Evolutionary conservation across 2,113 vertebrate genomes (phyloP), one percentile per base, ranked within the genome.

Genomic region (Myocastor coypus): DNA sequence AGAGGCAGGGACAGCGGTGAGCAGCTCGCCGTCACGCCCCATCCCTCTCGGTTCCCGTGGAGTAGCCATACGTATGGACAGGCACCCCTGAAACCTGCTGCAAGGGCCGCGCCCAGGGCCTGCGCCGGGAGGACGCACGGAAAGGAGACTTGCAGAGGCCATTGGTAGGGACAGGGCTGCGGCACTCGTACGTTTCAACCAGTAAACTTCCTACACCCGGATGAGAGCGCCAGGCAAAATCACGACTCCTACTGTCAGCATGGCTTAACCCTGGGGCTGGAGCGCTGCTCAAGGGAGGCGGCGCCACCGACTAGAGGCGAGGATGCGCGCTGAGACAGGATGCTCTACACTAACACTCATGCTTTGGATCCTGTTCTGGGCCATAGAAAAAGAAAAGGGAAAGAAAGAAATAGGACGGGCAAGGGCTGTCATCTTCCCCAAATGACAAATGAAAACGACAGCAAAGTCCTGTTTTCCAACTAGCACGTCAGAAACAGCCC

Each of bases 31-130:
- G 94, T 3, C 1, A 1, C 28, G 2, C 0, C 7, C 1, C 0
- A 5, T 28, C 2, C 8, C 32, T 0, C 1, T 26, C 30, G 40
- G 20, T 2, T 20, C 3, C 4, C 1, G 22, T 9, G 7, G 59
- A 24, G 55, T 22, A 61, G 59, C 22, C 22, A 2, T 22, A 26
- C 7, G 59, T 22, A 26, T 1, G 59, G 59, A 6, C 59, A 61
- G 59, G 22, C 7, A 24, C 59, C 22, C 59, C 84, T 96, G 94
- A 92, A 94, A 92, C 85, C 42, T 52, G 69, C 66, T 81, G 92
- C 92, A 71, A 91, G 69, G 69, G 87, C 26, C 26, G 40, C 40
- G 32, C 8, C 14, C 64, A 0, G 69, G 92, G 87, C 75, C 37
- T 20, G 42, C 88, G 64, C 64, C 37, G 78, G 71, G 8, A 26